A percentile compares a stretch with the other conserved stretches of the same genome.
These are phyloP conservation scores for Gisinianus flammeolus DNA, from an alignment of 2,888 invertebrate species.

Conservation along the genomic window DNA sequence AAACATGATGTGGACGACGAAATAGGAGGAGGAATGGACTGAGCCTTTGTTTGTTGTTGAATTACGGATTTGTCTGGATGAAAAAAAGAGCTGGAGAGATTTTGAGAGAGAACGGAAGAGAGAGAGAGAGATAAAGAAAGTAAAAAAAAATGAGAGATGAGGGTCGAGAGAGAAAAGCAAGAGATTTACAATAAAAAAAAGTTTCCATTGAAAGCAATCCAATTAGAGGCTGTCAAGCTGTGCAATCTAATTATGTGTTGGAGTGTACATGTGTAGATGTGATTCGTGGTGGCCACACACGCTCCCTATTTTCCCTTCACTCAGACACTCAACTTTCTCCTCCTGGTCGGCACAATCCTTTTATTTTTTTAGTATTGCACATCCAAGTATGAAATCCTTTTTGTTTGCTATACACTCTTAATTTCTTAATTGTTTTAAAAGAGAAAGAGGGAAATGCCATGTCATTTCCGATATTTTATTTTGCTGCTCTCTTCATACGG, in stretches of 20 bases:
- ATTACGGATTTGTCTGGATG: not conserved
- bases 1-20: not conserved
- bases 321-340: no score
- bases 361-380: no score
- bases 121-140: not conserved
- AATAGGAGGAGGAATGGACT: not conserved
- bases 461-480: no score
- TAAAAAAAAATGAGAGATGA: not conserved
- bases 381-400: no score
- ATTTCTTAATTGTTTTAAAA: no score
- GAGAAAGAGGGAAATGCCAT: no score
- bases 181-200: no score
- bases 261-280: not conserved
- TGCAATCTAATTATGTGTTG: constrained; percentile 18
- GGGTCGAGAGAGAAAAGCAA: constrained; percentile 1
- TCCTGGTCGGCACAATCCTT: no score
- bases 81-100: no score
- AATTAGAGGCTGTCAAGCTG: constrained; percentile 19
- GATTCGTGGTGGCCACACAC: not conserved
- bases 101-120: not conserved
- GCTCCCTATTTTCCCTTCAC: not conserved
- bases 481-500: no score
- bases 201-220: constrained; percentile 16
- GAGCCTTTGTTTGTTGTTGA: not conserved
- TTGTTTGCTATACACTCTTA: no score